phyloP scores from a whole-genome alignment of 2,113 vertebrate genomes.

The Menura novaehollandiae region DNA sequence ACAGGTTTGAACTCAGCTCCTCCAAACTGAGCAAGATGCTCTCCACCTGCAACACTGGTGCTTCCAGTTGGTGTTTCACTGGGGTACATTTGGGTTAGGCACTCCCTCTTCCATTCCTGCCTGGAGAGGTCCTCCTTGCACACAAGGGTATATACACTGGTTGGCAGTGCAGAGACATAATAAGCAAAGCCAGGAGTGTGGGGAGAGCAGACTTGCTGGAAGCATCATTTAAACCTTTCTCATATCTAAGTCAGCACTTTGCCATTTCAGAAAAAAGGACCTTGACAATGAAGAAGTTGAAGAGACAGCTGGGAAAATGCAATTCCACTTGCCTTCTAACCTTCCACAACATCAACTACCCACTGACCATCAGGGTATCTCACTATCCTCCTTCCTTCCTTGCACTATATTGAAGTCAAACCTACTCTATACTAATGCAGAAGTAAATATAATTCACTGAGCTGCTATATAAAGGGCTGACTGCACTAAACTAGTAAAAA shows the following conservation, averaged over 20 bases:
- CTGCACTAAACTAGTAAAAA: neutral
- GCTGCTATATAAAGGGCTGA: neutral
- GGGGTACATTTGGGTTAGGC: neutral
- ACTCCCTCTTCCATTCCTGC: neutral
- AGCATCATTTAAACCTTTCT: neutral
- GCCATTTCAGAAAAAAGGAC: neutral
- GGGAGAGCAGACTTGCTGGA: neutral
- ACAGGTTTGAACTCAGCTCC: neutral
- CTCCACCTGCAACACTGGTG: neutral
- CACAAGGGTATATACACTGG: accelerated
- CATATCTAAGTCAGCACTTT: neutral
- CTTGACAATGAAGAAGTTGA: neutral
- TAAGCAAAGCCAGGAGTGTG: neutral
- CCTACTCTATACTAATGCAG: neutral
- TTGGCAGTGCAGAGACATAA: neutral
- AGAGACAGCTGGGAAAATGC: neutral
- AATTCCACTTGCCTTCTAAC: neutral
- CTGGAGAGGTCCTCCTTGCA: neutral
- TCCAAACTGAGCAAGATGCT: neutral
- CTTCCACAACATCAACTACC: neutral
- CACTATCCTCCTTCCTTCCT: neutral
- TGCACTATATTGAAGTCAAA: neutral
- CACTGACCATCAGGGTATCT: neutral
- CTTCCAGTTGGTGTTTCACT: neutral
- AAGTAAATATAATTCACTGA: neutral